These are phyloP conservation scores for Datnioides undecimradiatus DNA, from an alignment of 2,113 vertebrate species.

Conservation along the genomic window DNA sequence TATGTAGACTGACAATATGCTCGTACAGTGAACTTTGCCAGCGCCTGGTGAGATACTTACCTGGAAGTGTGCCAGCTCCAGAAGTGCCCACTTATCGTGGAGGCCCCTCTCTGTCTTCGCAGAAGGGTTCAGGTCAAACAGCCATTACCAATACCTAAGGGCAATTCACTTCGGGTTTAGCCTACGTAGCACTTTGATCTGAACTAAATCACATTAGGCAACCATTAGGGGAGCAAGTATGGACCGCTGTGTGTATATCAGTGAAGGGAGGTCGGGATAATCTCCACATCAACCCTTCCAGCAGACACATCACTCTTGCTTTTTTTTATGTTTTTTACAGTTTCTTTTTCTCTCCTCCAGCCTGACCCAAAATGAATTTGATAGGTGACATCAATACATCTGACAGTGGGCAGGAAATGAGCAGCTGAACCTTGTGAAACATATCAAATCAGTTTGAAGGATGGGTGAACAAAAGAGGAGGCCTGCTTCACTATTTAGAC, in stretches of 20 bases:
- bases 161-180: slow-evolving; percentile 67
- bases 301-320: slow-evolving; percentile 16
- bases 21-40: slow-evolving; percentile 45
- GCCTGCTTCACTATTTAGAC: slow-evolving; percentile 8
- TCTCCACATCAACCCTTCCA: slow-evolving; percentile 40
- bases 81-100: slow-evolving; percentile 53
- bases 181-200: slow-evolving; percentile 70
- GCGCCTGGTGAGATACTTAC: slow-evolving; percentile 33
- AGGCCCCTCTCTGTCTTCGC: slow-evolving; percentile 35
- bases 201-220: slow-evolving; percentile 69
- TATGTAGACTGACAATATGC: slow-evolving; percentile 36
- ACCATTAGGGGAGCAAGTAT: slow-evolving; percentile 64
- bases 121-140: slow-evolving; percentile 61
- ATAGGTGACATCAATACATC: slow-evolving; percentile 21
- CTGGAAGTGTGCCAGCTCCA: slow-evolving; percentile 45
- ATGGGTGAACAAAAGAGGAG: slow-evolving; percentile 28
- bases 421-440: slow-evolving; percentile 34
- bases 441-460: slow-evolving; percentile 39
- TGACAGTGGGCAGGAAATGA: slow-evolving; percentile 35
- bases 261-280: slow-evolving; percentile 5
- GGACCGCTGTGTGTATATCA: slow-evolving; percentile 20
- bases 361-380: slow-evolving; percentile 25
- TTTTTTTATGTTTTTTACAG: not conserved
- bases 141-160: slow-evolving; percentile 63
- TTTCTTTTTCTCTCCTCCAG: slow-evolving; percentile 11